These are phyloP conservation scores for Tetragnatha montana DNA, from an alignment of 2,888 invertebrate species.

Conservation along the genomic window DNA sequence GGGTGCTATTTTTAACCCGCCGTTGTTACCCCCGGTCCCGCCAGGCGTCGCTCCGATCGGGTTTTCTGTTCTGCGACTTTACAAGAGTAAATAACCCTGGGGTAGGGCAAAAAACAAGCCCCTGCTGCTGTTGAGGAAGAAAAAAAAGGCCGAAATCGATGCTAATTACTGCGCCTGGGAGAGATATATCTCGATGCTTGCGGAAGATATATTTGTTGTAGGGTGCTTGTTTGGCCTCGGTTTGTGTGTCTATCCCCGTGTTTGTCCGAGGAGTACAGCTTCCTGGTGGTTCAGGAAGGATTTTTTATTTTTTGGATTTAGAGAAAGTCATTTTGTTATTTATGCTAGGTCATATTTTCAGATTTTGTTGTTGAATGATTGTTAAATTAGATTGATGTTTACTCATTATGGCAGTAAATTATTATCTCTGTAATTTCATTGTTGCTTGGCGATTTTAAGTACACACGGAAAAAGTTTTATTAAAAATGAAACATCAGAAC, in stretches of 20 bases:
- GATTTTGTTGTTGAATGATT: too few species aligned
- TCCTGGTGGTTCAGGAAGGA: neutral
- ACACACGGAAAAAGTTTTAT: too few species aligned
- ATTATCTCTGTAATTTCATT: too few species aligned
- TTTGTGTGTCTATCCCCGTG: neutral
- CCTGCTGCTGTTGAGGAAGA: neutral
- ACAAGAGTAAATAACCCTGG: constrained; percentile 58
- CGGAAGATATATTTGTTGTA: constrained; percentile 23
- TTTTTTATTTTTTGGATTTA: neutral
- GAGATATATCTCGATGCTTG: constrained; percentile 36
- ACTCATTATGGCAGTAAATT: too few species aligned
- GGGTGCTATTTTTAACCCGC: constrained; percentile 18
- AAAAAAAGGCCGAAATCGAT: constrained; percentile 58
- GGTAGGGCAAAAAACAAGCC: constrained; percentile 9
- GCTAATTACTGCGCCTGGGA: constrained; percentile 54
- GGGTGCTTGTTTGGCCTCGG: neutral
- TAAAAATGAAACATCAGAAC: too few species aligned
- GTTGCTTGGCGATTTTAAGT: too few species aligned
- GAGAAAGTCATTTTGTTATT: neutral
- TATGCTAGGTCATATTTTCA: too few species aligned
- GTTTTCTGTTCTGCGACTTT: constrained; percentile 18
- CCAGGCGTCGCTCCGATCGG: constrained; percentile 20
- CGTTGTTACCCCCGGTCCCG: constrained; percentile 15
- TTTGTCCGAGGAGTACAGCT: neutral
- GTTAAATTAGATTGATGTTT: too few species aligned